Percentiles rank a stretch among this genome's conserved stretches.
Evolutionary conservation across 37 sponge, comb jelly and placozoan genomes (phyloP).

Genomic region (Aphrocallistes beatrix): DNA sequence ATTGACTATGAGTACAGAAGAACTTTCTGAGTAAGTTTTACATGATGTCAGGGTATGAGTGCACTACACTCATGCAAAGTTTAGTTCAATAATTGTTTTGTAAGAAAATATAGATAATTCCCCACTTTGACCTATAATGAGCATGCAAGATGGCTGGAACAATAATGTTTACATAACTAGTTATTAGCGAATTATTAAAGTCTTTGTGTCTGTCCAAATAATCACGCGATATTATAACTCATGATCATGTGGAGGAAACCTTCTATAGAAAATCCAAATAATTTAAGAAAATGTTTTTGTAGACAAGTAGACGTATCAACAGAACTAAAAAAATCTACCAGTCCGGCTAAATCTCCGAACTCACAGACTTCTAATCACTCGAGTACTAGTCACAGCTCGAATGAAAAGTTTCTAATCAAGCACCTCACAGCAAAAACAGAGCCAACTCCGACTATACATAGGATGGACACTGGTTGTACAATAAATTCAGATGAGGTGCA

Average conservation of each 20-base stretch:
- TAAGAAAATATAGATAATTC: too few relatives aligned
- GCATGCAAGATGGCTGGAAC: too few relatives aligned
- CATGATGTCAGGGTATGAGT: neutral
- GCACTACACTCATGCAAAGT: too few relatives aligned
- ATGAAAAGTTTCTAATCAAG: neutral
- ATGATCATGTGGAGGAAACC: neutral
- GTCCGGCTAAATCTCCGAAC: slow-evolving; percentile 2
- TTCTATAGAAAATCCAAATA: too few relatives aligned
- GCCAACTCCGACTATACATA: neutral
- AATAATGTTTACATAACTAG: neutral
- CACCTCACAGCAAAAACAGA: neutral
- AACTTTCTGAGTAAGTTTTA: neutral
- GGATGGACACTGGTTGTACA: neutral
- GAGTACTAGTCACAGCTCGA: neutral
- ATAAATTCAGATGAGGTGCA: neutral
- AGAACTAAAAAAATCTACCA: neutral
- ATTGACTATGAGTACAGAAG: neutral
- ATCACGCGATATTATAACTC: neutral
- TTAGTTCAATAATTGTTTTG: too few relatives aligned
- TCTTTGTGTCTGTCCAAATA: neutral
- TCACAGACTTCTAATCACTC: neutral
- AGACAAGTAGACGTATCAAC: neutral
- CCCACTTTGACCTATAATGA: too few relatives aligned
- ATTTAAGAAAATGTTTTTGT: neutral
- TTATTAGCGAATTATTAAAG: neutral